Evolutionary conservation across 1,140 invertebrate genomes (phyloP), one percentile per base, ranked within the genome.

Genomic region (Oncopodura yosiiana): DNA sequence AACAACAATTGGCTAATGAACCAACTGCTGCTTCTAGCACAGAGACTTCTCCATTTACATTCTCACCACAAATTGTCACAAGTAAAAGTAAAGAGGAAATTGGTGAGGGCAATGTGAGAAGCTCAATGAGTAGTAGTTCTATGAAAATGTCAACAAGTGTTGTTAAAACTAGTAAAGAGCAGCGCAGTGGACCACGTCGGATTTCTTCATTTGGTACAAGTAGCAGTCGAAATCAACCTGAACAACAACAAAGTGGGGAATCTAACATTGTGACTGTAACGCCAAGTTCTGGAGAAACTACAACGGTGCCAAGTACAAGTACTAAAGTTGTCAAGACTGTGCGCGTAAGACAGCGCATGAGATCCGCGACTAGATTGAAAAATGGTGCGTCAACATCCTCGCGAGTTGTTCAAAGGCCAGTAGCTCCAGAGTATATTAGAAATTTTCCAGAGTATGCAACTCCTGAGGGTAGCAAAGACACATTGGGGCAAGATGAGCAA

Each of bases 301-400:
- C n/a, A n/a, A n/a, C n/a, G n/a, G n/a, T n/a, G n/a, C 43, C 42
- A 39, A 55, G 27, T n/a, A 63, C 53, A n/a, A 63, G 57, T 53
- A 63, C 62, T 27, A 63, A 63, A 41, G 42, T 64, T 29, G 56
- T 64, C 6, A 61, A 64, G 46, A 64, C 62, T 27, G 62, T 64
- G 24, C 55, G 62, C 5, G 62, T 64, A 1, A 36, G 62, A 5
- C 62, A 64, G 36, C 42, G 62, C 26, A 61, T 64, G 62, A 43
- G 62, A 8, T 48, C 54, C 14, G 53, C 49, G 5, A 45, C 37
- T 16, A 50, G 23, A 21, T 6, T 38, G 4, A 12, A 11, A 19
- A 4, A 4, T 4, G 26, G 5, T 19, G 14, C 32, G 11, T 50
- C 48, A 8, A 41, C 49, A 11, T 39, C 54, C 19, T 45, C 58